Base-by-base conservation (phyloP, 2,797 vertebrate genomes). In the Syngnathus rostellatus region DNA sequence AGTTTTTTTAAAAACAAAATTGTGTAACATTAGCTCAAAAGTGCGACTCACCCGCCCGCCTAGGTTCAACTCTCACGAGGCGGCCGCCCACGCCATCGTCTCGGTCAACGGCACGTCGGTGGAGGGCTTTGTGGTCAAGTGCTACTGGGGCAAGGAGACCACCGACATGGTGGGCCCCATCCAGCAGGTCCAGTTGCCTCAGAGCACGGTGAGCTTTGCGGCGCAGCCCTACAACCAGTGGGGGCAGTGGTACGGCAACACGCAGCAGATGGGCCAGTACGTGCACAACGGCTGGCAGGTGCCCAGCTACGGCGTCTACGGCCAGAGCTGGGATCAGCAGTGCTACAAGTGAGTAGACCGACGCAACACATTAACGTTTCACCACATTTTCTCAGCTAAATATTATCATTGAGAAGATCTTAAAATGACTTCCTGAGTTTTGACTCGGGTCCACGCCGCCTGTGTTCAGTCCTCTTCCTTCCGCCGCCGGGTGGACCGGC, bases 141-240 rank as follows among this genome's bases (percentile, higher is more conserved):
- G 96, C 77, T 98, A 96, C 78, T 98, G 96, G 96, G 96, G 96
- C 72, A 98, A 98, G 85, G 96, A 98, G 79, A 96, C 94, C 0
- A 93, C 95, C 0, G 96, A 98, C 85, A 91, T 95, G 89, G 85
- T 91, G 67, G 94, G 87, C 74, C 93, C 95, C 0, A 91, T 98
- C 25, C 96, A 94, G 76, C 96, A 95, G 91, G 87, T 92, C 73
- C 89, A 89, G 78, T 86, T 92, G 86, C 86, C 90, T 25, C 90
- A 90, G 89, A 96, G 90, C 90, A 94, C 95, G 67, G 89, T 97
- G 73, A 90, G 94, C 83, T 98, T 95, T 45, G 90, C 96, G 17
- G 93, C 96, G 0, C 94, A 93, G 38, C 81, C 94, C 6, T 98
- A 97, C 53, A 93, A 92, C 55, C 96, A 97, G 85, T 98, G 95